A percentile compares a stretch with the other conserved stretches of the same genome.
Evolutionary conservation across 2,113 vertebrate genomes (phyloP).

Genomic region (Petrocephalus microphthalmus): DNA sequence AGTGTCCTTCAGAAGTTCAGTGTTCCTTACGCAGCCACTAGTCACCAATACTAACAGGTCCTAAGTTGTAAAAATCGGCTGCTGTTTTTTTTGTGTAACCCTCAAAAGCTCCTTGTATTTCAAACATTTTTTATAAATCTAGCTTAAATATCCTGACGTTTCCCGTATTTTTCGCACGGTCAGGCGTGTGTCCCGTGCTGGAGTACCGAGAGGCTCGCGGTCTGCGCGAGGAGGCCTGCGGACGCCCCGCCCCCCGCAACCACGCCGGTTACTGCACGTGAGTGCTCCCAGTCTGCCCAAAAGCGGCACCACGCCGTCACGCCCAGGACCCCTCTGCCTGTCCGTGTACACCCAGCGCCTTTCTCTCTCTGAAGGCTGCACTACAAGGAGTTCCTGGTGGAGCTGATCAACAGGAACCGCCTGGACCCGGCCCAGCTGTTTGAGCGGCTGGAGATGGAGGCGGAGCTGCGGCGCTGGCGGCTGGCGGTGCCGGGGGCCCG

Average conservation of each 20-base stretch:
- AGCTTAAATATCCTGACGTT: neutral
- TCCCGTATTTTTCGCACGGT: neutral
- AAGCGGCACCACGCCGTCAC: neutral
- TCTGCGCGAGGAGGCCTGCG: slow-evolving; percentile 50
- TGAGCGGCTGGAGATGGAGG: slow-evolving; percentile 5
- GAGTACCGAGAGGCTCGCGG: slow-evolving; percentile 48
- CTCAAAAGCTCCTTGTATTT: neutral
- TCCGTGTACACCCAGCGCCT: neutral
- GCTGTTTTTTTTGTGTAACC: neutral
- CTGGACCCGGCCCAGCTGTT: slow-evolving; percentile 55
- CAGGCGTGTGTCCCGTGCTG: slow-evolving; percentile 53
- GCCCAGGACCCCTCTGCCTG: neutral
- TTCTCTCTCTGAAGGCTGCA: slow-evolving; percentile 47
- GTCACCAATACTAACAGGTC: neutral
- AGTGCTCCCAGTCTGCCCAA: slow-evolving; percentile 5
- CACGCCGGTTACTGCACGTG: slow-evolving; percentile 56
- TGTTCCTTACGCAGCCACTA: neutral
- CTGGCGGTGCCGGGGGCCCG: neutral
- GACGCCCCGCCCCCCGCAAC: slow-evolving; percentile 28
- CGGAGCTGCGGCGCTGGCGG: neutral
- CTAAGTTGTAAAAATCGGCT: too few species aligned
- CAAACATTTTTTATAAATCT: neutral
- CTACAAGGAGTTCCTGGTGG: slow-evolving; percentile 61
- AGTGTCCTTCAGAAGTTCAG: neutral
- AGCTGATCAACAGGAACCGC: slow-evolving; percentile 49